These are phyloP conservation scores for Bubo bubo DNA, from an alignment of 2,113 vertebrate species.

Conservation along the genomic window DNA sequence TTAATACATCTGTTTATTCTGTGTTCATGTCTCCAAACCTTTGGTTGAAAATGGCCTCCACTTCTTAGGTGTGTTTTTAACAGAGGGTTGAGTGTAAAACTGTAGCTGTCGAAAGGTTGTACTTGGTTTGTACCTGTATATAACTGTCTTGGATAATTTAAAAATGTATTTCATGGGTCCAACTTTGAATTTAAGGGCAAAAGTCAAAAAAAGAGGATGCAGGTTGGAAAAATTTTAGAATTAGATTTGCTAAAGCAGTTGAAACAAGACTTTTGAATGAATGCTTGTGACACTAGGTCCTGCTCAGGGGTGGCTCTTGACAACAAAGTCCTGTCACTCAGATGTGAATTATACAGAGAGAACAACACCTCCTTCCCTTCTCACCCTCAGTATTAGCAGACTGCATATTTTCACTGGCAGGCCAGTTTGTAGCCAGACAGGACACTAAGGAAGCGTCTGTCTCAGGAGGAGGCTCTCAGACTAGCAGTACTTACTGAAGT, in stretches of 20 bases:
- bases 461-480: not conserved
- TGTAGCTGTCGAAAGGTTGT: not conserved
- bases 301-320: not conserved
- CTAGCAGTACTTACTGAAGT: constrained; percentile 76
- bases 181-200: not conserved
- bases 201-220: not conserved
- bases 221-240: not conserved
- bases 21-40: not conserved
- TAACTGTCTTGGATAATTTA: not conserved
- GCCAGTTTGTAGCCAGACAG: not conserved
- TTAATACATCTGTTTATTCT: not conserved
- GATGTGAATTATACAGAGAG: not conserved
- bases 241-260: not conserved
- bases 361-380: not conserved
- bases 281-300: not conserved
- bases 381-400: not conserved
- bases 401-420: not conserved
- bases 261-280: not conserved
- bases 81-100: not conserved
- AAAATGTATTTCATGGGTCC: not conserved
- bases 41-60: not conserved
- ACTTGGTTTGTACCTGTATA: not conserved
- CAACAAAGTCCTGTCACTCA: not conserved
- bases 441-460: not conserved
- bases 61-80: not conserved